Evolutionary conservation across 2,113 vertebrate species (phyloP), one percentile per base, ranked within the genome.

Genomic region (Dendropsophus ebraccatus): DNA sequence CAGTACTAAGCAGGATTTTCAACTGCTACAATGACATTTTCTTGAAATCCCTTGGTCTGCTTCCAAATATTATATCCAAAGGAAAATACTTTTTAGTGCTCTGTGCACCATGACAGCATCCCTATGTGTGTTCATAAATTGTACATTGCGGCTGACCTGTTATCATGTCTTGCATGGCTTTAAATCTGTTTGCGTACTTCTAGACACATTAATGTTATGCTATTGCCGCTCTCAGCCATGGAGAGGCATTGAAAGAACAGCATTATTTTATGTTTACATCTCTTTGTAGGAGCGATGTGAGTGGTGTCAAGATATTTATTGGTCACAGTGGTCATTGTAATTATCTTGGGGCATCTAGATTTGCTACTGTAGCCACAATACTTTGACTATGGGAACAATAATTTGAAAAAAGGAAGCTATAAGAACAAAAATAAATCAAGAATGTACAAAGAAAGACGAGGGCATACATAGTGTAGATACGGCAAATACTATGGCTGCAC

Each of bases 211-310:
- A 83, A 56, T 84, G 70, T 74, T 74, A 84, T 75, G 28, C 82
- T 56, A 45, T 73, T 25, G 25, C 81, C 30, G 58, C 35, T 60
- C 70, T 75, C 30, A 60, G 52, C 69, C 69, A 11, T 49, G 70
- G 30, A 75, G n/a, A 74, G 9, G 70, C 70, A 84, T 84, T 73
- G 32, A 84, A 84, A 75, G 82, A 60, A 73, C 52, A 13, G 35
- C 30, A 75, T 84, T 84, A 84, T 60, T 75, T 84, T 84, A 65
- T 62, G 52, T 75, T 75, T 84, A 84, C 50, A 84, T 25, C 35
- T 19, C 25, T 60, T 41, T 75, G 35, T 23, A 12, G 50, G 35
- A 56, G 17, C n/a, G 21, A 23, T 28, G 23, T 58, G 82, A 84
- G 52, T 41, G 37, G 14, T 84, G 70, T 60, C 52, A 41, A 72